phyloP scores from a whole-genome alignment of 2,797 vertebrate genomes.

The Schizothorax lantsangensis region DNA sequence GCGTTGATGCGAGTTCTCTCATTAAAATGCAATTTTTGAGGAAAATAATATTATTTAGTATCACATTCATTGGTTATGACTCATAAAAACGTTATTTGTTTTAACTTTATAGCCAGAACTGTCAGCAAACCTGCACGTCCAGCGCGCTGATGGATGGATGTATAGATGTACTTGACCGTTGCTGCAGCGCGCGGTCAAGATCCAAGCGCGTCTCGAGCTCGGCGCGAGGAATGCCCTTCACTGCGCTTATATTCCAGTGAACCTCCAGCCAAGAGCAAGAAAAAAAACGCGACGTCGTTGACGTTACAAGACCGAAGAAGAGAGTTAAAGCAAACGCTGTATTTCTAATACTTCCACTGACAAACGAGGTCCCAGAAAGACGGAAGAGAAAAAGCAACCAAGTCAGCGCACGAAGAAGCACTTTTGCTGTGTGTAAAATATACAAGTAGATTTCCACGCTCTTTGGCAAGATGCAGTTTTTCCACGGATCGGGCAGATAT shows the following conservation, averaged over 20 bases:
- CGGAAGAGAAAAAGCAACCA: slow-evolving; percentile 62
- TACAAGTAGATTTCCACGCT: slow-evolving; percentile 11
- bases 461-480: slow-evolving; percentile 8
- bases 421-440: slow-evolving; percentile 32
- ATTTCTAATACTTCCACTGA: slow-evolving; percentile 56
- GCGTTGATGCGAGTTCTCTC: neutral
- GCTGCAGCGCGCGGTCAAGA: slow-evolving; percentile 20
- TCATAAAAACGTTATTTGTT: neutral
- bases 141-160: neutral
- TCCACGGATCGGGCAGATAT: slow-evolving; percentile 7
- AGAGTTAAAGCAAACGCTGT: slow-evolving; percentile 39
- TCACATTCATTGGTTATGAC: slow-evolving; percentile 26
- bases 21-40: neutral
- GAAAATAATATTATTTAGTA: neutral
- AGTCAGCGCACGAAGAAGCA: slow-evolving; percentile 50
- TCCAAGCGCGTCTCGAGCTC: neutral
- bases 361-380: slow-evolving; percentile 57
- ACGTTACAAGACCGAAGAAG: slow-evolving; percentile 27
- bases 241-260: slow-evolving; percentile 21
- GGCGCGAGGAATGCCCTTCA: slow-evolving; percentile 55
- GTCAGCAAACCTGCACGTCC: slow-evolving; percentile 7
- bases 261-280: slow-evolving; percentile 6
- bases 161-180: neutral
- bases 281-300: slow-evolving; percentile 17
- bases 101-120: slow-evolving; percentile 1